Evolutionary conservation across 2,888 invertebrate species (phyloP), one percentile per base, ranked within the genome.

Genomic region (Lathronympha strigana): DNA sequence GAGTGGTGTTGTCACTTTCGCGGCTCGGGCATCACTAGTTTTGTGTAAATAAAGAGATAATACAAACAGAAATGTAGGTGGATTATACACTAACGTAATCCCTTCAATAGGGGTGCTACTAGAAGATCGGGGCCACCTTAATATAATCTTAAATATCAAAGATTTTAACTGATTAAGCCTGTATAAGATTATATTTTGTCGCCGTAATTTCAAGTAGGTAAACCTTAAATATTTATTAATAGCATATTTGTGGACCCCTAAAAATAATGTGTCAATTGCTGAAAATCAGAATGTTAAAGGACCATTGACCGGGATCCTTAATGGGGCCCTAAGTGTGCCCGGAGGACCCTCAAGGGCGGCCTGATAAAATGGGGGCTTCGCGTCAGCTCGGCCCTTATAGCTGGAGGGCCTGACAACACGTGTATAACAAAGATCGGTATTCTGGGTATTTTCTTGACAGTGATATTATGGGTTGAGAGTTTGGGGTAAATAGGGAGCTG

Each of bases 261-360:
- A 66, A 53, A 66, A 66, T 38, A 54, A 66, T 66, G 66, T 66
- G 66, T 61, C 66, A 61, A 66, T 66, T 66, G 66, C 60, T 66
- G 51, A 66, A 61, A 66, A 66, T 66, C 66, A 61, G 64, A 66
- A 66, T 66, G 49, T 47, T 54, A 40, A 63, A 61, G 61, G 21
- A 23, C 54, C 61, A 66, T 66, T 49, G 66, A 54, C 61, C 61
- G 60, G 47, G 64, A 36, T 47, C 64, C 58, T 60, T 64, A 64
- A 64, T 64, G 58, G 64, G 58, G 45, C 33, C 51, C 51, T 60
- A 60, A 64, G 64, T 64, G 53, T 33, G 23, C 19, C 25, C 28
- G 15, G 36, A 64, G 58, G 58, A 58, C 45, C 31, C 64, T 60
- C 11, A 9, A 40, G 63, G 36, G 36, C 43, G 28, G 54, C 25